Evolutionary conservation across 2,888 invertebrate genomes (phyloP), one percentile per base, ranked within the genome.

Genomic region (Pristionchus maxplancki): DNA sequence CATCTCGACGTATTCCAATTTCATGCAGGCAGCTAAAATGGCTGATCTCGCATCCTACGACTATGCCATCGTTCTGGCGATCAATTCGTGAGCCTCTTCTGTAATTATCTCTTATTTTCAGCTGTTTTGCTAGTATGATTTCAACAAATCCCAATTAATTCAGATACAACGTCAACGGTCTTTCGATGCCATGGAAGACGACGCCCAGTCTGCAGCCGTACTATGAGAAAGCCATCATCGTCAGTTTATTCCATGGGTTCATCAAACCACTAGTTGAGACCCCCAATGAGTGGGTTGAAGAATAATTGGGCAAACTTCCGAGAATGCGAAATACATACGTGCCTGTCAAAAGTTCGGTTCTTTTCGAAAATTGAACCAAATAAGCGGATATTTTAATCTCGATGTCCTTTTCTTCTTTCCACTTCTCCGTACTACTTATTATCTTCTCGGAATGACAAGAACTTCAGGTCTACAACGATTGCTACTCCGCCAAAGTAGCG

Each of bases 161-260:
- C 31, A 83, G 82, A 11, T 83, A 83, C 58, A 48, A 85, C 62
- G 62, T 64, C 2, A 85, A 85, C 64, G 85, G 85, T 1, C 64
- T 85, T 0, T 17, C 28, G 13, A n/a, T 64, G 48, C 85, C 85
- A n/a, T 64, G 64, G 64, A 40, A 28, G 28, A n/a, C 64, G 15
- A 40, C 8, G n/a, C 62, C 85, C n/a, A 20, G 6, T 17, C 62
- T 85, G 28, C 5, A 15, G 13, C 4, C 1, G 6, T 85, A 85
- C 62, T 85, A 64, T n/a, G 6, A 34, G 0, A 85, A 64, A 6
- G 15, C 48, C 8, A 40, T 85, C 28, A 64, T 85, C 28, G 85
- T 85, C 4, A 85, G 85, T 81, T n/a, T 13, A 37, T 31, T 34
- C 2, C 28, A 11, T n/a, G n/a, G n/a, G n/a, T n/a, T n/a, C n/a